A percentile compares a stretch with the other conserved stretches of the same genome.
Evolutionary conservation across 1,140 invertebrate species (phyloP).

Genomic region (Lithobius niger): DNA sequence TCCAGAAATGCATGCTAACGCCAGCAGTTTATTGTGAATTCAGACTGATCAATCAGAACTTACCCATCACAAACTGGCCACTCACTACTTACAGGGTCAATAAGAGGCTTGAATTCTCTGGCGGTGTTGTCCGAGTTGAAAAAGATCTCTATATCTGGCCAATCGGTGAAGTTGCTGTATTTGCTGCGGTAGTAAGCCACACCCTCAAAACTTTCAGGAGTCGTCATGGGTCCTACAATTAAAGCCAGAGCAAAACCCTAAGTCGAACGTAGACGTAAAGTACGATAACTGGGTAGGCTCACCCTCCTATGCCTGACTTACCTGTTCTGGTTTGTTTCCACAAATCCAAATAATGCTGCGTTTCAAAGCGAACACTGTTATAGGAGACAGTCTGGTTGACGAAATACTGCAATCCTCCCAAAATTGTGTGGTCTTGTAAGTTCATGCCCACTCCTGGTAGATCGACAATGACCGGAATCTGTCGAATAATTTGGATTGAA

Average conservation of each 20-base stretch:
- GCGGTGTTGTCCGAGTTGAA: slow-evolving; percentile 6
- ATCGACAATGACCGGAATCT: slow-evolving; percentile 18
- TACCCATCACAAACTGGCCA: too few species aligned
- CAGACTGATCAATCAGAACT: too few species aligned
- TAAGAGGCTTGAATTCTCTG: not conserved
- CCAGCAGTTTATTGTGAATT: too few species aligned
- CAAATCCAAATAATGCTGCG: slow-evolving; percentile 2
- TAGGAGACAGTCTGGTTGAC: slow-evolving; percentile 3
- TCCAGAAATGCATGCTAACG: too few species aligned
- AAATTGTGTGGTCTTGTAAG: slow-evolving; percentile 32
- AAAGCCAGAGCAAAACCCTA: too few species aligned
- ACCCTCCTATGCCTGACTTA: too few species aligned
- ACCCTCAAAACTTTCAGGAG: slow-evolving; percentile 7
- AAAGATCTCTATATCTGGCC: slow-evolving; percentile 7
- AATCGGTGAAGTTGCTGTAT: slow-evolving; percentile 1
- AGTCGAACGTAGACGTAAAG: too few species aligned
- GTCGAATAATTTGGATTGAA: too few species aligned
- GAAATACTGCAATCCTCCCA: not conserved
- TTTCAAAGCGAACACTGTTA: slow-evolving; percentile 2
- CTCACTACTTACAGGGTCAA: not conserved
- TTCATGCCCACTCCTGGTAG: slow-evolving; percentile 37
- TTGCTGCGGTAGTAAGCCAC: not conserved
- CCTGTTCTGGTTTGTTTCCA: slow-evolving; percentile 6
- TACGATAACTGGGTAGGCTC: too few species aligned
- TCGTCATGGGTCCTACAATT: slow-evolving; percentile 1